Percentiles rank a stretch among this genome's conserved stretches.
phyloP scores from a whole-genome alignment of 2,797 vertebrate genomes.

The Lepilemur septentrionalis region DNA sequence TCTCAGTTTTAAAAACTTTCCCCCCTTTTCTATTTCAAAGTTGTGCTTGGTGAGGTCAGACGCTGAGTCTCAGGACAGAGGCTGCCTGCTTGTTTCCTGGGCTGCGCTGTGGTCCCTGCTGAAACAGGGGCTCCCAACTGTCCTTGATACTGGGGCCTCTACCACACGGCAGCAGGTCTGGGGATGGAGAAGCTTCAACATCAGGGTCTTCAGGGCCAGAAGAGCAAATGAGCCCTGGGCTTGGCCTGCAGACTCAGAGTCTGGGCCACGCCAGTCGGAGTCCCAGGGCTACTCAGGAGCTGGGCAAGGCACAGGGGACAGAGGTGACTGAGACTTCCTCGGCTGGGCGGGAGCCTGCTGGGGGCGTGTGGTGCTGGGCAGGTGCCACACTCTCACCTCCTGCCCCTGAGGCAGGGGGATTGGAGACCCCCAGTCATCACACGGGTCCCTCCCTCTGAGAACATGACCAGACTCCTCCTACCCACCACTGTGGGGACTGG shows the following conservation, averaged over 20 bases:
- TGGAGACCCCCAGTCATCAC: not conserved
- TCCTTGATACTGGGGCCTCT: accelerated
- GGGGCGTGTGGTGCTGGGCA: not conserved
- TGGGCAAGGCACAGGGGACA: accelerated
- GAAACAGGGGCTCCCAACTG: not conserved
- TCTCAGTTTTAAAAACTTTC: not conserved
- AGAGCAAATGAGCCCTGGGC: accelerated
- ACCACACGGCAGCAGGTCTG: accelerated
- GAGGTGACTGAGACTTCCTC: accelerated
- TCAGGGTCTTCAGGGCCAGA: not conserved
- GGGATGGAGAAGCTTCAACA: not conserved
- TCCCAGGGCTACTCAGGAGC: not conserved
- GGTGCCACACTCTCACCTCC: not conserved
- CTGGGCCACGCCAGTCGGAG: not conserved
- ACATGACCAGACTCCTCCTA: not conserved
- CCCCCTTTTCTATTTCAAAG: not conserved
- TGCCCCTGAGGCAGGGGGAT: not conserved
- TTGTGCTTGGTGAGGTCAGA: not conserved
- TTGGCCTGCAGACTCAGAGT: not conserved
- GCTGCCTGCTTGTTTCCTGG: not conserved
- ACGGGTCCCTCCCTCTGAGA: not conserved
- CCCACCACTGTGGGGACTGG: not conserved
- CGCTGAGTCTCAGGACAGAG: not conserved
- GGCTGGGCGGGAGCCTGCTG: not conserved
- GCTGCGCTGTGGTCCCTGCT: not conserved